Conservation (phyloP, 2,888 invertebrate genomes). For the Drosophila cognata region DNA sequence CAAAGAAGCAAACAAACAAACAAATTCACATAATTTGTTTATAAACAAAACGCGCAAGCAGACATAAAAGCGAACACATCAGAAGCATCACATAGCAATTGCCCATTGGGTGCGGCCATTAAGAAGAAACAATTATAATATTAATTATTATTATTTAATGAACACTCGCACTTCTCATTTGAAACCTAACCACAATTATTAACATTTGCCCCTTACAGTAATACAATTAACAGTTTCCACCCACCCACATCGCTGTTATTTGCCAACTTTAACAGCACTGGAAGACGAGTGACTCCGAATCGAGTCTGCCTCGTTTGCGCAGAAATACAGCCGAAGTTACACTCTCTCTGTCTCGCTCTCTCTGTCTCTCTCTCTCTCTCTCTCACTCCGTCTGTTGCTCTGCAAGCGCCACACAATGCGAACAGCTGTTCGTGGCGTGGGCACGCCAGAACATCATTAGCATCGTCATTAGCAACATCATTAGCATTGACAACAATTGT, state of each 20-base stretch:
- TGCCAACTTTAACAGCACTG: constrained; percentile 45
- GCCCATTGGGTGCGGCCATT: constrained; percentile 18
- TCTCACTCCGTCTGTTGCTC: constrained; percentile 3
- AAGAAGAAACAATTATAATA: constrained; percentile 44
- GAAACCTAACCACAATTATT: constrained; percentile 3
- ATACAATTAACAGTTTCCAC: constrained; percentile 26
- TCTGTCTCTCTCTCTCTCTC: neutral
- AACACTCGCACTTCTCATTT: constrained; percentile 17
- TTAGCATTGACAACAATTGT: constrained; percentile 39
- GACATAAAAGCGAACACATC: constrained; percentile 64
- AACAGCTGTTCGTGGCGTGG: constrained; percentile 62
- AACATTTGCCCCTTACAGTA: neutral
- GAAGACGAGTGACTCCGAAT: constrained; percentile 46
- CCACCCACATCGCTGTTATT: constrained; percentile 22
- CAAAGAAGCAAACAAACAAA: constrained; percentile 42
- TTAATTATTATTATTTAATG: constrained; percentile 34
- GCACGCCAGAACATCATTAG: constrained; percentile 56
- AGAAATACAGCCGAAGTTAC: constrained; percentile 24
- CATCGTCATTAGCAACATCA: constrained; percentile 47
- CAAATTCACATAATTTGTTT: constrained; percentile 64
- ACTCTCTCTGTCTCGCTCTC: neutral
- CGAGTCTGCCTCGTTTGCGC: constrained; percentile 26
- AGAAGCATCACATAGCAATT: constrained; percentile 40
- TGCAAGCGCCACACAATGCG: constrained; percentile 1
- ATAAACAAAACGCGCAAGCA: constrained; percentile 68